Conservation (phyloP, 2,113 vertebrate species). For the Hydrolagus affinis region DNA sequence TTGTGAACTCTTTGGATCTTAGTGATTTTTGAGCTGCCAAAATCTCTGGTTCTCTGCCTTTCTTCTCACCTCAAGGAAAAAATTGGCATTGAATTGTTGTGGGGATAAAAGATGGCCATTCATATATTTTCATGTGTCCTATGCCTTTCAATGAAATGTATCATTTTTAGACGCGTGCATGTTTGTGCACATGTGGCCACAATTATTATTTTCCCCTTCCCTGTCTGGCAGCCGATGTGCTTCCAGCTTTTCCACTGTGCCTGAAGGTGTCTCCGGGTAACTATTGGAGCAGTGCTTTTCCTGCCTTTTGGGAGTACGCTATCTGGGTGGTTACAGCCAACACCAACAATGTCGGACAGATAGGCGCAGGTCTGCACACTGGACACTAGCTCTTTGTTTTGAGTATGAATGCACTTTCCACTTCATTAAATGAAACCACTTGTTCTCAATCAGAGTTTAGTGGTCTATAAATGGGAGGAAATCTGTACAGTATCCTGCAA, state of each 20-base stretch:
- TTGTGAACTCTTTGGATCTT: no score
- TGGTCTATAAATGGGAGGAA: not conserved
- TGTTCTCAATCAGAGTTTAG: no score
- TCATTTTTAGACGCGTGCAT: no score
- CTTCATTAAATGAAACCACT: not conserved
- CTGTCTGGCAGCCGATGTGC: not conserved
- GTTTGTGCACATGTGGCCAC: no score
- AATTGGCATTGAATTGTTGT: no score
- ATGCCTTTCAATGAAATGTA: no score
- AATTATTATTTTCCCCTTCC: no score
- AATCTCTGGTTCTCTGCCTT: no score
- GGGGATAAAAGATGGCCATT: no score
- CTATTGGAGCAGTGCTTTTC: not conserved
- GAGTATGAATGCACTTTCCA: not conserved
- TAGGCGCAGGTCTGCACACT: not conserved
- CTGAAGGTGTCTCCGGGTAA: not conserved
- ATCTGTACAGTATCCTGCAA: not conserved
- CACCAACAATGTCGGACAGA: not conserved
- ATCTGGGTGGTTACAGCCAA: not conserved
- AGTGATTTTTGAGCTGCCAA: no score
- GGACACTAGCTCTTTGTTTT: not conserved
- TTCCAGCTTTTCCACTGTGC: not conserved
- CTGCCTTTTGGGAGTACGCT: not conserved
- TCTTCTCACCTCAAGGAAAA: no score
- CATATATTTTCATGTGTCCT: no score